Percentiles rank a stretch among this genome's conserved stretches.
These are phyloP conservation scores for rat (Rattus norvegicus) DNA, from an alignment of 2,113 vertebrate genomes.

Conservation along the genomic window GRCr8 NC_086024.1:88444501-88445000, in stretches of 20 bases:
- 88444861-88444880: neutral
- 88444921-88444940: neutral
- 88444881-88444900: neutral
- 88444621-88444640: neutral
- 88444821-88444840: neutral
- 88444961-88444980: slow-evolving; percentile 6
- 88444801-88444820: neutral
- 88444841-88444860: neutral
- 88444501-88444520: neutral
- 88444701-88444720: slow-evolving; percentile 40
- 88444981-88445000: neutral
- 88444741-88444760: slow-evolving; percentile 9
- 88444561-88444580: neutral
- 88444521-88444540: neutral
- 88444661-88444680: slow-evolving; percentile 12
- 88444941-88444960: neutral
- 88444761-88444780: neutral
- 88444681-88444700: slow-evolving; percentile 1
- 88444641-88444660: slow-evolving; percentile 40
- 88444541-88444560: neutral
- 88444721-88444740: neutral
- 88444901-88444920: neutral
- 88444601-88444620: slow-evolving; percentile 22
- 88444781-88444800: neutral
- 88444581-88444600: neutral